These are phyloP conservation scores for Ceratosolen solmsi DNA, from an alignment of 1,140 invertebrate species.

Conservation along the genomic window DNA sequence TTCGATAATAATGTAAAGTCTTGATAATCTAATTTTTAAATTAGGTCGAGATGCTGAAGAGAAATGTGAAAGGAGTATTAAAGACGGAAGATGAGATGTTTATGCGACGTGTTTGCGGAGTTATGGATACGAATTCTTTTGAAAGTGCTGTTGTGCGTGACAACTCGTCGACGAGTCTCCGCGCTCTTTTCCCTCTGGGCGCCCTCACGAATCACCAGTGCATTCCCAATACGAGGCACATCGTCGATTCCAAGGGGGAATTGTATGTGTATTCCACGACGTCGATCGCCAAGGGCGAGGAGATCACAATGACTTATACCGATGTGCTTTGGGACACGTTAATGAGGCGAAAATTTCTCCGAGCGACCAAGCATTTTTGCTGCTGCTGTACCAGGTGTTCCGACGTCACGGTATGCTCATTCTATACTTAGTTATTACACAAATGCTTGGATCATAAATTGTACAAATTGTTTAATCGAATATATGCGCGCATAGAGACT, in stretches of 20 bases:
- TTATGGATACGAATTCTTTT: constrained; percentile 84
- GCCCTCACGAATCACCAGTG: constrained; percentile 85
- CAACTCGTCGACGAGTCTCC: constrained; percentile 73
- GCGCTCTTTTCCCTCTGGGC: constrained; percentile 83
- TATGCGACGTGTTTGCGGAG: constrained; percentile 76
- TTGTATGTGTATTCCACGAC: constrained; percentile 79
- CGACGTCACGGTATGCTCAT: constrained; percentile 77
- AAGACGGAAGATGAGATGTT: constrained; percentile 75
- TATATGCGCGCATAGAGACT: too few relatives aligned
- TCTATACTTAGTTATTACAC: too few relatives aligned
- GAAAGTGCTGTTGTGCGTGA: constrained; percentile 74
- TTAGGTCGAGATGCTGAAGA: constrained; percentile 75
- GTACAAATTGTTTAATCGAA: too few relatives aligned
- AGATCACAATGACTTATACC: constrained; percentile 83
- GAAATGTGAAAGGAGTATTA: constrained; percentile 74
- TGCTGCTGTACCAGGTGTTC: constrained; percentile 82
- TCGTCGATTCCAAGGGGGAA: constrained; percentile 75
- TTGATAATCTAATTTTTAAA: too few relatives aligned
- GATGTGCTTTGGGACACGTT: constrained; percentile 82
- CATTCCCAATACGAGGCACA: constrained; percentile 81
- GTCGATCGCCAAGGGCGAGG: constrained; percentile 77
- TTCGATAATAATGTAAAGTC: too few relatives aligned
- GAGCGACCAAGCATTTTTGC: constrained; percentile 82
- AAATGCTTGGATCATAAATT: too few relatives aligned
- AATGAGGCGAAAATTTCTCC: constrained; percentile 78